Percentiles rank a stretch among this genome's conserved stretches.
phyloP scores from a whole-genome alignment of 2,888 invertebrate genomes.

The Abrostola triplasia region DNA sequence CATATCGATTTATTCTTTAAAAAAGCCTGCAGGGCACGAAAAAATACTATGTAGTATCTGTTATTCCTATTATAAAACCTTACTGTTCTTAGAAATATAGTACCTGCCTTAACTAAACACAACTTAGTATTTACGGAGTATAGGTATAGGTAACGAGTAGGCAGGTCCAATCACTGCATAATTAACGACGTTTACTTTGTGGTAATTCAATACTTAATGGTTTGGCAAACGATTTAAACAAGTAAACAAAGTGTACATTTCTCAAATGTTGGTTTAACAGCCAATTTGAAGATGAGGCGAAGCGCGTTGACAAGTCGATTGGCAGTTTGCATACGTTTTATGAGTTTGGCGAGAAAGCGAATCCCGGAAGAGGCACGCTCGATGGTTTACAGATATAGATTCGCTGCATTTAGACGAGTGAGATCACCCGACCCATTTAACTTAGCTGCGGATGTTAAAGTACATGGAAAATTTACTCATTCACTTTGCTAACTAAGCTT shows the following conservation, averaged over 20 bases:
- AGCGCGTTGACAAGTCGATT: constrained; percentile 79
- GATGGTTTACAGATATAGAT: constrained; percentile 82
- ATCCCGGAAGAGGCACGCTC: constrained; percentile 78
- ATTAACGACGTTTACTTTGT: constrained; percentile 47
- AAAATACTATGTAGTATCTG: no score
- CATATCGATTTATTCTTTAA: no score
- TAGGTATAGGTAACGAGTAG: constrained; percentile 3
- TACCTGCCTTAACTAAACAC: no score
- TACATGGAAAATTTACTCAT: constrained; percentile 27
- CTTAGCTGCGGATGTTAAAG: constrained; percentile 55
- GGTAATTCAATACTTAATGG: constrained; percentile 70
- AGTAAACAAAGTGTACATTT: constrained; percentile 74
- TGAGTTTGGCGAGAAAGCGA: constrained; percentile 82
- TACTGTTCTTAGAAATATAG: no score
- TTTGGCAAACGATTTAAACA: constrained; percentile 73
- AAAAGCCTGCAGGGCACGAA: no score
- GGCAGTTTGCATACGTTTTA: constrained; percentile 82
- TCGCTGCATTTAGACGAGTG: constrained; percentile 83
- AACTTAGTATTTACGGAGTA: constrained; percentile 3
- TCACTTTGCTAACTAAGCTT: constrained; percentile 21
- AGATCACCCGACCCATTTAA: constrained; percentile 79
- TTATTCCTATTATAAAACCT: no score
- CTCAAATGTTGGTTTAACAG: constrained; percentile 72
- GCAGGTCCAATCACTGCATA: constrained; percentile 7
- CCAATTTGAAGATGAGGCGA: constrained; percentile 62